Evolutionary conservation across 2,888 invertebrate species (phyloP).

Genomic region (Melinaea marsaeus): DNA sequence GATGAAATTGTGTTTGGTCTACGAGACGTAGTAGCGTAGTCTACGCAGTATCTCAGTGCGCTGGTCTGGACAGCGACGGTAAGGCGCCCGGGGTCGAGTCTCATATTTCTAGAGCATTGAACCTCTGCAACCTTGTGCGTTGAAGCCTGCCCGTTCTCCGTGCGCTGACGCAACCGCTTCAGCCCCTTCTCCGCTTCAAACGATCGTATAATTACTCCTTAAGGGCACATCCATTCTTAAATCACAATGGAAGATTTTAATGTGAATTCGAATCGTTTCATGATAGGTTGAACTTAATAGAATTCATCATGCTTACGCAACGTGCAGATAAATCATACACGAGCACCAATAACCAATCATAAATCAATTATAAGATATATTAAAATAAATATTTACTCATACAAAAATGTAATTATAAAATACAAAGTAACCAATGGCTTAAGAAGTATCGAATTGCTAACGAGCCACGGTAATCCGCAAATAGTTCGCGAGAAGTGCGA

Average conservation of each 20-base stretch:
- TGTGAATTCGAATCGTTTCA: slow-evolving; percentile 57
- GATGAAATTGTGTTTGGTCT: slow-evolving; percentile 27
- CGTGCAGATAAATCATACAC: slow-evolving; percentile 14
- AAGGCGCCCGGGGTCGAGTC: slow-evolving; percentile 64
- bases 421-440: slow-evolving; percentile 21
- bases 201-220: slow-evolving; percentile 72
- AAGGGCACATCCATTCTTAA: slow-evolving; percentile 70
- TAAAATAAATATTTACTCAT: background rate
- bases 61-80: slow-evolving; percentile 43
- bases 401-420: slow-evolving; percentile 3
- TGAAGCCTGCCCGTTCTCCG: slow-evolving; percentile 73
- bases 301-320: slow-evolving; percentile 55
- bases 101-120: slow-evolving; percentile 78
- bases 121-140: slow-evolving; percentile 77
- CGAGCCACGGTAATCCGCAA: slow-evolving; percentile 59
- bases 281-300: slow-evolving; percentile 69
- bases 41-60: slow-evolving; percentile 37
- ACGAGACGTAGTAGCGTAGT: slow-evolving; percentile 40
- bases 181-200: slow-evolving; percentile 70
- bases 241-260: slow-evolving; percentile 61
- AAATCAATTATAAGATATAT: background rate
- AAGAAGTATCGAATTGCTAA: slow-evolving; percentile 53
- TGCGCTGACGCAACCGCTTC: slow-evolving; percentile 70
- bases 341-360: background rate
- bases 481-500: slow-evolving; percentile 71